A percentile compares a stretch with the other conserved stretches of the same genome.
phyloP scores from a whole-genome alignment of 2,888 invertebrate species.

The Cyaniris semiargus region DNA sequence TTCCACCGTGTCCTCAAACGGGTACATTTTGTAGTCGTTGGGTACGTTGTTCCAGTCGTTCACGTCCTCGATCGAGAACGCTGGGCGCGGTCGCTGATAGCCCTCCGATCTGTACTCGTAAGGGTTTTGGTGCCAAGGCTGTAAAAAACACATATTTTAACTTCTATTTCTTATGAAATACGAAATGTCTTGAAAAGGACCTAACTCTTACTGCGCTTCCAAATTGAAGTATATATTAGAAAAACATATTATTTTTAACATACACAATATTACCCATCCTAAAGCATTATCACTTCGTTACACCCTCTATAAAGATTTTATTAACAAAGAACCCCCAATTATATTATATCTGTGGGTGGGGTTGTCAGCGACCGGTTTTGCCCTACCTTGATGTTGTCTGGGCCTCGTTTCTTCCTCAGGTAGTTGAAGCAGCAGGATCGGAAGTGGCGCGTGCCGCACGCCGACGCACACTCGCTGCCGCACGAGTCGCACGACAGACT shows the following conservation, averaged over 20 bases:
- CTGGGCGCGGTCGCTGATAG: conserved; percentile 46
- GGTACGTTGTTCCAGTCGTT: conserved; percentile 52
- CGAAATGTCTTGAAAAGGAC: too few species aligned
- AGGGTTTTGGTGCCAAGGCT: conserved; percentile 47
- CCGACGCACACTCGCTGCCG: conserved; percentile 83
- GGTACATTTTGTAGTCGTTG: conserved; percentile 54
- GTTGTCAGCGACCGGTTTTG: too few species aligned
- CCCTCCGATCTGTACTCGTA: conserved; percentile 45
- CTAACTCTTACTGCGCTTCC: too few species aligned
- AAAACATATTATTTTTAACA: too few species aligned
- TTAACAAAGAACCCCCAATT: too few species aligned
- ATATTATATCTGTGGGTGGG: too few species aligned
- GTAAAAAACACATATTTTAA: too few species aligned
- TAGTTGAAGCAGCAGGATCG: conserved; percentile 88
- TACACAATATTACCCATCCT: too few species aligned
- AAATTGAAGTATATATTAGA: too few species aligned
- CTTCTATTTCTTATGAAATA: too few species aligned
- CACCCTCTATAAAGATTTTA: too few species aligned
- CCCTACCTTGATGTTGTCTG: conserved; percentile 53
- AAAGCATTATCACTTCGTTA: too few species aligned
- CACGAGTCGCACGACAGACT: conserved; percentile 84
- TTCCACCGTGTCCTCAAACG: conserved; percentile 52
- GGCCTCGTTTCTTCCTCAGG: conserved; percentile 80
- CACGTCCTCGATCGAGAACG: conserved; percentile 51
- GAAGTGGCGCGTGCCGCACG: conserved; percentile 86